Conservation (phyloP, 2,888 invertebrate genomes). For the Tetropium fuscum region DNA sequence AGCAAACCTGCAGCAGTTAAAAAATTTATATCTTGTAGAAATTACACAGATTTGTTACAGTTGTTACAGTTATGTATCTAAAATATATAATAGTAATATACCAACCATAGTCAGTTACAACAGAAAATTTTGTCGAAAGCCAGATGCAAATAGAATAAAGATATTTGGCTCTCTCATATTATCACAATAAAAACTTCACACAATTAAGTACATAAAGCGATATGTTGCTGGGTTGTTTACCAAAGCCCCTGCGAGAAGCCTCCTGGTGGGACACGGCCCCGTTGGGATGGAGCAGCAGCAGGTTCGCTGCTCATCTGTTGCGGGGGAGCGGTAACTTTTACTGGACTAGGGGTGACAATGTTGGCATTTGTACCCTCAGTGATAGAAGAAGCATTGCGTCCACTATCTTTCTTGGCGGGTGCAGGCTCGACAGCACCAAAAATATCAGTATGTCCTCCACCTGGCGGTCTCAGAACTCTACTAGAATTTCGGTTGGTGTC, state of each 20-base stretch:
- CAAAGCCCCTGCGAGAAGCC: constrained; percentile 57
- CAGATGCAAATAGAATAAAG: constrained; percentile 1
- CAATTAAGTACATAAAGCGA: constrained; percentile 21
- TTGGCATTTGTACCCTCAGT: constrained; percentile 51
- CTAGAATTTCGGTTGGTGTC: constrained; percentile 55
- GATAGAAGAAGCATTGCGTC: constrained; percentile 57
- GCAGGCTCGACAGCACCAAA: constrained; percentile 54
- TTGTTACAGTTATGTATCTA: not conserved
- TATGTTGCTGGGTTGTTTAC: constrained; percentile 39
- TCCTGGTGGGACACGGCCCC: constrained; percentile 53
- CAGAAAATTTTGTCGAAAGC: constrained; percentile 18
- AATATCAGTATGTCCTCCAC: constrained; percentile 66
- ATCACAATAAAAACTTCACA: constrained; percentile 19
- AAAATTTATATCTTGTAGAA: not conserved
- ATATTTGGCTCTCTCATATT: constrained; percentile 16
- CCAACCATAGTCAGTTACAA: constrained; percentile 10
- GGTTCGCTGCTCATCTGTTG: constrained; percentile 19
- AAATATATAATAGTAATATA: not conserved
- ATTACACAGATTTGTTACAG: too few relatives aligned
- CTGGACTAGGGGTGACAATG: constrained; percentile 32
- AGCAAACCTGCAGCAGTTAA: constrained; percentile 10
- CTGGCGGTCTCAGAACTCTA: constrained; percentile 67
- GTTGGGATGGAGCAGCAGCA: constrained; percentile 35
- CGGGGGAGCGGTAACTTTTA: constrained; percentile 32
- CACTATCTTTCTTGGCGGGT: constrained; percentile 46